Evolutionary conservation across 1,140 invertebrate species (phyloP).

Genomic region (Meloidogyne exigua): DNA sequence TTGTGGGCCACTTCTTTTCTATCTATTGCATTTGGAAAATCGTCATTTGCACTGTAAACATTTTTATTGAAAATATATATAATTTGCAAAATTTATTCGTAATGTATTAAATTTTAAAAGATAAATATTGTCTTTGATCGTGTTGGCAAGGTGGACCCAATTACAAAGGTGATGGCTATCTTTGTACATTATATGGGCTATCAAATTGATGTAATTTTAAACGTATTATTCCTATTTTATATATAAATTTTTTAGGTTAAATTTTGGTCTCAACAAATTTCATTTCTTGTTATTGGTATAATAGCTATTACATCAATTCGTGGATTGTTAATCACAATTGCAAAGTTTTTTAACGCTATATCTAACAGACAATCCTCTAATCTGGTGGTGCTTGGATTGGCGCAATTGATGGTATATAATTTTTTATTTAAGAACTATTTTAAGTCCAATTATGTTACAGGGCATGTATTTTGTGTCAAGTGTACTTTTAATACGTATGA

Average conservation of each 20-base stretch:
- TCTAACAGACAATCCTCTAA: slow-evolving; percentile 99
- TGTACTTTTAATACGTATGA: slow-evolving; percentile 95
- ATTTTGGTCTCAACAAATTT: slow-evolving; percentile 98
- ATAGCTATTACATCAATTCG: slow-evolving; percentile 96
- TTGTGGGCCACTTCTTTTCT: slow-evolving; percentile 96
- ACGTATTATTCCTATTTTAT: neutral
- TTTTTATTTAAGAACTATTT: no score
- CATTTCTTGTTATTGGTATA: slow-evolving; percentile 92
- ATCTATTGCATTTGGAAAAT: slow-evolving; percentile 99
- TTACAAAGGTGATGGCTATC: slow-evolving; percentile 92
- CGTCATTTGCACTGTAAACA: slow-evolving; percentile 76
- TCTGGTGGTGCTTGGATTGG: slow-evolving; percentile 90
- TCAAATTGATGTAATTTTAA: slow-evolving; percentile 78
- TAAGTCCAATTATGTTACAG: no score
- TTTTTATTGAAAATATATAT: neutral
- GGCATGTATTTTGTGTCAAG: slow-evolving; percentile 99
- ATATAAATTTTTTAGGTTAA: slow-evolving; percentile 63
- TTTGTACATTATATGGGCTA: slow-evolving; percentile 94
- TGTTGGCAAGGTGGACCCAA: slow-evolving; percentile 95
- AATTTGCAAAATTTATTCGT: slow-evolving; percentile 64
- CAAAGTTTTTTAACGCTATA: slow-evolving; percentile 99
- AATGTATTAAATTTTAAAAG: neutral
- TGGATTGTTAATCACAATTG: slow-evolving; percentile 88
- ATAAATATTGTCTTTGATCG: slow-evolving; percentile 95
- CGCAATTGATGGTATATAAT: slow-evolving; percentile 90